These are phyloP conservation scores for Orthochromis malagaraziensis DNA, from an alignment of 2,113 vertebrate species.

Conservation along the genomic window DNA sequence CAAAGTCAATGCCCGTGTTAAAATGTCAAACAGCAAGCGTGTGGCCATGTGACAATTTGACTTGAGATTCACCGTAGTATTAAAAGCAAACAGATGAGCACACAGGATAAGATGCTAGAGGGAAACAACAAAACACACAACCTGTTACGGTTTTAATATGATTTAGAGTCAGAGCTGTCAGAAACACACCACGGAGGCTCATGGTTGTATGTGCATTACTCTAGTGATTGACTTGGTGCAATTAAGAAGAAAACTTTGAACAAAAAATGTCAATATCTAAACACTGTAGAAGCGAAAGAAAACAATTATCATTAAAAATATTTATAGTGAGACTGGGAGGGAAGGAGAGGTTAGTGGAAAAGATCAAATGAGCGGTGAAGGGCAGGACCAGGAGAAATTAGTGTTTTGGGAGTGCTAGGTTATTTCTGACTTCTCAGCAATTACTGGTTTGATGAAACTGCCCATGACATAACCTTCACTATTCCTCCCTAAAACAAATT, in stretches of 20 bases:
- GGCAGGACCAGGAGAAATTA: not conserved
- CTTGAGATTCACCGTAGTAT: not conserved
- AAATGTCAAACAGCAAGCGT: not conserved
- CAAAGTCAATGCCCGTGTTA: not conserved
- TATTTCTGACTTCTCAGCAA: slow-evolving; percentile 14
- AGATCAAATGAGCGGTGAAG: slow-evolving; percentile 13
- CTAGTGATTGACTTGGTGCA: not conserved
- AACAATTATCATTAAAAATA: not conserved
- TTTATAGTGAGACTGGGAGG: not conserved
- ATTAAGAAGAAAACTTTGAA: not conserved
- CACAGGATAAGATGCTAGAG: not conserved
- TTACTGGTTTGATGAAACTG: slow-evolving; percentile 5
- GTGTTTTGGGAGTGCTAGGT: slow-evolving; percentile 11
- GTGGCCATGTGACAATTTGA: not conserved
- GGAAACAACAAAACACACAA: not conserved
- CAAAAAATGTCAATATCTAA: not conserved
- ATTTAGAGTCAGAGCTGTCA: not conserved
- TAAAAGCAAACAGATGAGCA: not conserved
- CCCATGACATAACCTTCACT: not conserved
- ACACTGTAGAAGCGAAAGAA: not conserved
- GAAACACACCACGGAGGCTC: not conserved
- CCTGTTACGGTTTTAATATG: accelerated
- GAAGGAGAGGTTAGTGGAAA: not conserved
- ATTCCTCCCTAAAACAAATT: not conserved
- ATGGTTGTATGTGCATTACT: not conserved